phyloP scores from a whole-genome alignment of 2,888 invertebrate species.

The Acrocera orbiculus region DNA sequence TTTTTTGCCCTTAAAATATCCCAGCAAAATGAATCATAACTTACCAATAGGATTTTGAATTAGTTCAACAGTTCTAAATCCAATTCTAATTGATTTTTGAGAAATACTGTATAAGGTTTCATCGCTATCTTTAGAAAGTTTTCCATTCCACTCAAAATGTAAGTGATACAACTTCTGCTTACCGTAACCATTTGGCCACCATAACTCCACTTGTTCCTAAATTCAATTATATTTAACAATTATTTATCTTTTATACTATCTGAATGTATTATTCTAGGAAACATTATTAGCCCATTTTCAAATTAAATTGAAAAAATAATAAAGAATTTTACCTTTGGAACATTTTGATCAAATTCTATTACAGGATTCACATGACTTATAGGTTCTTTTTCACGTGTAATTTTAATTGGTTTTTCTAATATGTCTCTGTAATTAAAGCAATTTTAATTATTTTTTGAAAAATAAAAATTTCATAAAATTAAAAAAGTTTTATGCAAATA shows the following conservation, averaged over 20 bases:
- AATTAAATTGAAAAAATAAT: conserved; percentile 3
- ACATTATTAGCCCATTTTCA: conserved; percentile 16
- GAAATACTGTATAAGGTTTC: conserved; percentile 21
- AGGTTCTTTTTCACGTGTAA: conserved; percentile 15
- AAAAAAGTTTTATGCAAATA: not conserved
- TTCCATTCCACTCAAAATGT: conserved; percentile 33
- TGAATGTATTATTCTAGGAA: not conserved
- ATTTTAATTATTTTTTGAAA: not conserved
- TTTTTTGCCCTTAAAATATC: too few species aligned
- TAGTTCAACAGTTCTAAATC: conserved; percentile 72
- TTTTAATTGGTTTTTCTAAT: conserved; percentile 18
- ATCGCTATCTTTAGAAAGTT: conserved; percentile 16
- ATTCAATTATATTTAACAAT: conserved; percentile 1
- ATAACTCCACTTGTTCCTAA: conserved; percentile 39
- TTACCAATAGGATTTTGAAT: conserved; percentile 44
- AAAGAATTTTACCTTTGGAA: conserved; percentile 15
- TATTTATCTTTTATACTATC: not conserved
- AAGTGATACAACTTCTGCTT: conserved; percentile 58
- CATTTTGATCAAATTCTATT: conserved; percentile 21
- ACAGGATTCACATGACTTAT: conserved; percentile 20
- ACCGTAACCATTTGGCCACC: conserved; percentile 97
- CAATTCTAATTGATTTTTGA: conserved; percentile 46
- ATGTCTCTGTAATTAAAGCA: conserved; percentile 21
- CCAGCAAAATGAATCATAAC: not conserved
- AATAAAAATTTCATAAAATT: not conserved